Evolutionary conservation across 23 tunicate species (phyloP).

Genomic region (Corella eumyota): DNA sequence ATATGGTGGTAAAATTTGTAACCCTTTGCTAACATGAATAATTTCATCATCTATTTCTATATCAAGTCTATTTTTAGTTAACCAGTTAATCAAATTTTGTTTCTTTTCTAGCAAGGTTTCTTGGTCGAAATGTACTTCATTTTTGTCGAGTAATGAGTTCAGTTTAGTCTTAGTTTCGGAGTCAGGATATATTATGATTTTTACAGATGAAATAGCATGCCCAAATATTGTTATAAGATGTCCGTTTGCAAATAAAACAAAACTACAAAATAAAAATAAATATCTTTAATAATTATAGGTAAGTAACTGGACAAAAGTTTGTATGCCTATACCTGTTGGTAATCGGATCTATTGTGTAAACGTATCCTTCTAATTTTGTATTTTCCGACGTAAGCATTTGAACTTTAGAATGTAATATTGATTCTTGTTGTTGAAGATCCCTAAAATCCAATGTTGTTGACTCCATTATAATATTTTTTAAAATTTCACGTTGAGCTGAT

Average conservation of each 20-base stretch:
- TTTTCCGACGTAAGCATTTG: background rate
- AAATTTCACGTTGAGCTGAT: too few relatives aligned
- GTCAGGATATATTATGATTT: background rate
- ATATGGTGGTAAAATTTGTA: background rate
- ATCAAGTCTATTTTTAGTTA: background rate
- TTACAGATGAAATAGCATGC: background rate
- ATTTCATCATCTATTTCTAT: background rate
- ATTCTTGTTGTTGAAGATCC: too few relatives aligned
- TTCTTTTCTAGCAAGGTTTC: background rate
- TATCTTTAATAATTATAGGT: background rate
- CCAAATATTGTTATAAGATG: background rate
- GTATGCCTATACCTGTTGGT: background rate
- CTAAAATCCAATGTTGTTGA: too few relatives aligned
- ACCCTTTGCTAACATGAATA: background rate
- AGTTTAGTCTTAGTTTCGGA: background rate
- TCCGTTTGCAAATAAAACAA: background rate
- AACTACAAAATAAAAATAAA: background rate
- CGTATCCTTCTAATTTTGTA: background rate
- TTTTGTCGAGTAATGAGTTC: background rate
- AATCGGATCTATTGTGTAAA: background rate
- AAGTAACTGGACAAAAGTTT: background rate
- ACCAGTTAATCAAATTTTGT: background rate
- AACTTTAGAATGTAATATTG: too few relatives aligned
- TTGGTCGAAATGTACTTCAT: background rate
- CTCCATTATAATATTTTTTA: too few relatives aligned